A percentile compares a stretch with the other conserved stretches of the same genome.
phyloP scores from a whole-genome alignment of 2,797 vertebrate genomes.

The Diplodus puntazzo region DNA sequence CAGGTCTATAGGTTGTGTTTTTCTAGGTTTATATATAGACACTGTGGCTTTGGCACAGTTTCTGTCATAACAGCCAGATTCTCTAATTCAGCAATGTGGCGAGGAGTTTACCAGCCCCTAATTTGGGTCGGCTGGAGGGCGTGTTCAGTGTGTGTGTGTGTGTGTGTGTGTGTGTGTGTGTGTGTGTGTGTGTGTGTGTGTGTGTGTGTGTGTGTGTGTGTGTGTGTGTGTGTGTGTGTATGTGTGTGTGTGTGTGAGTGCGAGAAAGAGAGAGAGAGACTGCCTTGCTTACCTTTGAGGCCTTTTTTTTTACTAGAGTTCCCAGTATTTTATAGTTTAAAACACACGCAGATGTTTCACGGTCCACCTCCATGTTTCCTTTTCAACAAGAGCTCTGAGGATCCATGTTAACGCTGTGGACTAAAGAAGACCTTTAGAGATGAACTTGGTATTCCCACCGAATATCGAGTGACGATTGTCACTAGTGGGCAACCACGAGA shows the following conservation, averaged over 20 bases:
- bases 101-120: conserved; percentile 42
- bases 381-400: not conserved
- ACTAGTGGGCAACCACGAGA: not conserved
- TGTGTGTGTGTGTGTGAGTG: no score
- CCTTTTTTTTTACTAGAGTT: conserved; percentile 7
- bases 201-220: no score
- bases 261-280: not conserved
- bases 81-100: conserved; percentile 78
- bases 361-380: not conserved
- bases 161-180: not conserved
- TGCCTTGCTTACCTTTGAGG: conserved; percentile 16
- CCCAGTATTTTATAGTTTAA: conserved; percentile 17
- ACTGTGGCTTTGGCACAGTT: conserved; percentile 72
- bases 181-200: no score
- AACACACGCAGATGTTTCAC: conserved; percentile 15
- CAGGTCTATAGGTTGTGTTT: conserved; percentile 68
- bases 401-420: not conserved
- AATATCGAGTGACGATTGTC: not conserved
- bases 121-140: conserved; percentile 44
- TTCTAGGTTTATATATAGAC: conserved; percentile 73
- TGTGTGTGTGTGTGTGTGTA: no score
- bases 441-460: not conserved
- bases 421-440: not conserved
- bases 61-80: conserved; percentile 79
- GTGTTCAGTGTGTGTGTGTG: conserved; percentile 17